Evolutionary conservation across 2,888 invertebrate genomes (phyloP).

Genomic region (Beris morrisii): DNA sequence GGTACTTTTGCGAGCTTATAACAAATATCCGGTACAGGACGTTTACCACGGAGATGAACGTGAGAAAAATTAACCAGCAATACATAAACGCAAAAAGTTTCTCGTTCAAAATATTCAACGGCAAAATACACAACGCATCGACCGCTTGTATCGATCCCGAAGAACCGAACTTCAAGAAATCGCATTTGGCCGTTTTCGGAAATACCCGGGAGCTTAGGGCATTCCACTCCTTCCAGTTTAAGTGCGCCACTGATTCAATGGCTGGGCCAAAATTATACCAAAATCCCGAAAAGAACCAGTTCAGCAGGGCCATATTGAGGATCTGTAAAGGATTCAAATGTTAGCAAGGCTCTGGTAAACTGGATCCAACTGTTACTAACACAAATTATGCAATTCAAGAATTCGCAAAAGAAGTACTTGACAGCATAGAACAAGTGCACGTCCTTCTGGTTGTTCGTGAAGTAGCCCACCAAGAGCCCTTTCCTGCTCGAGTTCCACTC

Average conservation of each 20-base stretch:
- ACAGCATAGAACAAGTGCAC: conserved; percentile 61
- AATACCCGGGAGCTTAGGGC: conserved; percentile 50
- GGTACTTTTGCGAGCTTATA: conserved; percentile 61
- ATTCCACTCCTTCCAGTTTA: conserved; percentile 51
- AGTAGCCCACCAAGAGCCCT: conserved; percentile 47
- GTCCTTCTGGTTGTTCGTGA: conserved; percentile 47
- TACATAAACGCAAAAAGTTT: conserved; percentile 75
- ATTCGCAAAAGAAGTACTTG: conserved; percentile 70
- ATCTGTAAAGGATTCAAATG: conserved; percentile 42
- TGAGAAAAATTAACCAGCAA: conserved; percentile 72
- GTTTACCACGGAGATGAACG: conserved; percentile 64
- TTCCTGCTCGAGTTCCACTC: conserved; percentile 41
- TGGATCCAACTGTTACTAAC: conserved; percentile 58
- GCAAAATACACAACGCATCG: conserved; percentile 76
- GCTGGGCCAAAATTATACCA: conserved; percentile 51
- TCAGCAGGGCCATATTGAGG: conserved; percentile 48
- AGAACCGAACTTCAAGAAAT: conserved; percentile 82
- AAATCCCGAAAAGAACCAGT: conserved; percentile 50
- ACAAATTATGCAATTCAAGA: conserved; percentile 72
- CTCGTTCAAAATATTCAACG: conserved; percentile 77
- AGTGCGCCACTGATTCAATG: conserved; percentile 46
- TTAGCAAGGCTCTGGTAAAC: background rate
- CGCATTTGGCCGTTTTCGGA: conserved; percentile 81
- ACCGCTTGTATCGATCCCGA: conserved; percentile 78
- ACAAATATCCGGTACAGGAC: conserved; percentile 67